Base-by-base conservation (phyloP, 1,140 invertebrate genomes). In the Nixonia krombeini region DNA sequence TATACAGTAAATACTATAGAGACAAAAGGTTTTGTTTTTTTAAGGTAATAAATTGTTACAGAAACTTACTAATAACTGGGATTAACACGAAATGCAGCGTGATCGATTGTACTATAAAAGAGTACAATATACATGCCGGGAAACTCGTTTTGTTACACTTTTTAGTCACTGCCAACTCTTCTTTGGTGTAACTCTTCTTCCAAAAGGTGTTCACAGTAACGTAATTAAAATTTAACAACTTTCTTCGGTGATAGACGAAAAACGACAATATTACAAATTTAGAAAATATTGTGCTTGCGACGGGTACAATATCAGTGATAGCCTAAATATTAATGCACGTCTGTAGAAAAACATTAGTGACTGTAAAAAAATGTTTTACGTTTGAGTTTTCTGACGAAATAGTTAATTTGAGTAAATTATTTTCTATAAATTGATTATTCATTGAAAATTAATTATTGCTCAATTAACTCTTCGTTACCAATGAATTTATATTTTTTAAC, bases 231-330 rank as follows among this genome's bases (percentile, higher is more conserved):
- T 31, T 26, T 3, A 45, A 37, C 10, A 55, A n/a, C 35, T 55
- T 44, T 26, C 17, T 37, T 4, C 51, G 51, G n/a, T 55, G 37
- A 16, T 55, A 55, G 10, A 55, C 9, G 9, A 51, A 51, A 38
- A 23, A 51, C 4, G 40, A 6, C 5, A 51, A 40, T 17, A 51
- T 51, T 1, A 25, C 10, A 15, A 9, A 18, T 15, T 51, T 51
- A 1, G 12, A 40, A n/a, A 10, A 51, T 18, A 40, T 23, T 12
- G 28, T 26, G 18, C 21, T 26, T 40, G 47, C n/a, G 17, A 37
- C 12, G 28, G 47, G 47, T 8, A 51, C 23, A 8, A 28, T 28
- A n/a, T 51, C 35, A 15, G 35, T 8, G 7, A 51, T 10, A 0
- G 21, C 46, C 46, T 49, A 26, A 7, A 26, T 23, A 26, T 12